phyloP scores from a whole-genome alignment of 1,140 invertebrate species.

The Drosophila prosaltans region DNA sequence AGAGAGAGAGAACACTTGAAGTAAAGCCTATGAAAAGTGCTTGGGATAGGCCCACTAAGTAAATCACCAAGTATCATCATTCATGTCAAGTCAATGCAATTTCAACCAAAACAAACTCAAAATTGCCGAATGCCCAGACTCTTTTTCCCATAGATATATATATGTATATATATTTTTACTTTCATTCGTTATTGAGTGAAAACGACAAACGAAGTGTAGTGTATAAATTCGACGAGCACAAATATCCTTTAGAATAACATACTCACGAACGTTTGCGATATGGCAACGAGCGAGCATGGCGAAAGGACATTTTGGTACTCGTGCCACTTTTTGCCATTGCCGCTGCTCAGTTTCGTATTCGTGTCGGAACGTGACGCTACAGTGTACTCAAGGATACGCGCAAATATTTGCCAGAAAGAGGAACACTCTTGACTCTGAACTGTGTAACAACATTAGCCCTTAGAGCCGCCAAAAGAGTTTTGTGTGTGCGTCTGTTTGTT shows the following conservation, averaged over 20 bases:
- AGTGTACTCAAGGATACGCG: constrained; percentile 79
- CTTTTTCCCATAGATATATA: constrained; percentile 1
- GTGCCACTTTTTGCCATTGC: constrained; percentile 67
- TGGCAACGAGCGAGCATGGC: constrained; percentile 53
- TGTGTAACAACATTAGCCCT: too few species aligned
- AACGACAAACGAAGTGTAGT: constrained; percentile 43
- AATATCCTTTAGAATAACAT: constrained; percentile 21
- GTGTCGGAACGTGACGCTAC: constrained; percentile 82
- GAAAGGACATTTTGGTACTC: constrained; percentile 68
- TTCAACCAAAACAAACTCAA: constrained; percentile 82
- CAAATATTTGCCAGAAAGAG: constrained; percentile 38
- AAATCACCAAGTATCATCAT: constrained; percentile 40
- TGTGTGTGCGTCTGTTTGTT: too few species aligned
- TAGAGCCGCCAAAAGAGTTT: too few species aligned
- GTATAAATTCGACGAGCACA: constrained; percentile 6
- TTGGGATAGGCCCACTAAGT: constrained; percentile 76
- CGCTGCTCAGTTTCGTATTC: constrained; percentile 82
- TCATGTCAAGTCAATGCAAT: constrained; percentile 64
- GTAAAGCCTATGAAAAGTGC: constrained; percentile 42
- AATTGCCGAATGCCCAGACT: constrained; percentile 42
- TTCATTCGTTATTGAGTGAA: constrained; percentile 78
- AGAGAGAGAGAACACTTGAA: not conserved
- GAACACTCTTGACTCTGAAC: too few species aligned
- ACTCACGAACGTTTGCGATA: constrained; percentile 24
- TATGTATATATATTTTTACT: constrained; percentile 54